Percentiles rank a stretch among this genome's conserved stretches.
These are phyloP conservation scores for Ivindomyrus marchei DNA, from an alignment of 2,113 vertebrate species.

Conservation along the genomic window DNA sequence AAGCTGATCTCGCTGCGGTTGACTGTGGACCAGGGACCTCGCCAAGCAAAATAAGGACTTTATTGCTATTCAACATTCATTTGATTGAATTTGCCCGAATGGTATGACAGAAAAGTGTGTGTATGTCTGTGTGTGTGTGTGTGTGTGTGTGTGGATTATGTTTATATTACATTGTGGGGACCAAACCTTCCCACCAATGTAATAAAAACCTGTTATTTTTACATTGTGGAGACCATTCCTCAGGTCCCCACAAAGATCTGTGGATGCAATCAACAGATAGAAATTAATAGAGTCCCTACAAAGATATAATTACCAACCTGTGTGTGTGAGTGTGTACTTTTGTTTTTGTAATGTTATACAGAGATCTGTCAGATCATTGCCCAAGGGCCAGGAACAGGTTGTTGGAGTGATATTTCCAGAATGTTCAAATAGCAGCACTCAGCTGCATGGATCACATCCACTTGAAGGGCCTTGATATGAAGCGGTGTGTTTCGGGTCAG, in stretches of 20 bases:
- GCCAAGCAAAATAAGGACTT: conserved; percentile 75
- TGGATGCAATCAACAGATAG: too few relatives aligned
- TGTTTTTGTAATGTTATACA: background rate
- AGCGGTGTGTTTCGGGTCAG: background rate
- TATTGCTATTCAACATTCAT: conserved; percentile 76
- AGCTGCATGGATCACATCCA: background rate
- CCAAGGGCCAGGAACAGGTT: background rate
- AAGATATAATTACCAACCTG: too few relatives aligned
- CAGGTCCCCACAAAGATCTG: too few relatives aligned
- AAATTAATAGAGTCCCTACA: too few relatives aligned
- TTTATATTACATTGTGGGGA: too few relatives aligned
- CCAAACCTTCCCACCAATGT: too few relatives aligned
- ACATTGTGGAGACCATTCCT: too few relatives aligned
- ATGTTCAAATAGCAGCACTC: background rate
- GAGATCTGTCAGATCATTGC: background rate
- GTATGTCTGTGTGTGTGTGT: conserved; percentile 23
- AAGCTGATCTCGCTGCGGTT: conserved; percentile 72
- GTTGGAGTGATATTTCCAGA: background rate
- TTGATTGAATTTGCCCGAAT: conserved; percentile 73
- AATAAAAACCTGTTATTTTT: too few relatives aligned
- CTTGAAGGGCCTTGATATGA: background rate
- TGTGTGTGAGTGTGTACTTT: background rate
- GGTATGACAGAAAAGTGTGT: conserved; percentile 42
- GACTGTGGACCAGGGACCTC: conserved; percentile 56
- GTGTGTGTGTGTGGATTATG: background rate